A percentile compares a stretch with the other conserved stretches of the same genome.
Conservation (phyloP, 2,113 vertebrate species). For the Micronycteris hirsuta region DNA sequence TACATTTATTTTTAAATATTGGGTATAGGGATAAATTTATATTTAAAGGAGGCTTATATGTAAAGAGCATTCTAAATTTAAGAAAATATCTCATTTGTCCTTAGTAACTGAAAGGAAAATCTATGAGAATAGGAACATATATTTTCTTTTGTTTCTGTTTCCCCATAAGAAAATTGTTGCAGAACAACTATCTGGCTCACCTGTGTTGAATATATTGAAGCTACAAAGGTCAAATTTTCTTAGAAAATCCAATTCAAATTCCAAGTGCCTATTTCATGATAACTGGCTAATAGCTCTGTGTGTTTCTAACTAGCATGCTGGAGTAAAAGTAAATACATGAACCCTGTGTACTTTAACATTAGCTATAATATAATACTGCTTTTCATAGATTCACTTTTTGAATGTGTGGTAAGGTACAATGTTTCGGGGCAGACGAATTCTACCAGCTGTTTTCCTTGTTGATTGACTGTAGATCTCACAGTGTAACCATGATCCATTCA, state of each 20-base stretch:
- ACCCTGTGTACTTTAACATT: neutral
- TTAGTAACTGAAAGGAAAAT: constrained; percentile 3
- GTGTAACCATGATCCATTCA: neutral
- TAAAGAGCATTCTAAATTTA: neutral
- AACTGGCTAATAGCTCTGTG: neutral
- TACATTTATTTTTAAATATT: neutral
- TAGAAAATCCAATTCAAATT: neutral
- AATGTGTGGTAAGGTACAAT: neutral
- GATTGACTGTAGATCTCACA: neutral
- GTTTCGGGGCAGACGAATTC: neutral
- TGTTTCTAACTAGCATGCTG: neutral
- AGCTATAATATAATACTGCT: neutral
- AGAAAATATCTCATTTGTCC: neutral
- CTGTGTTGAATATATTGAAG: neutral
- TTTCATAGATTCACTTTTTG: neutral
- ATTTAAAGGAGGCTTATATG: neutral
- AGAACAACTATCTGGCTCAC: neutral
- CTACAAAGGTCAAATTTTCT: neutral
- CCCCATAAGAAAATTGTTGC: neutral
- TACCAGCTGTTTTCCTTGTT: neutral
- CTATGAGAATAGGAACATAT: neutral
- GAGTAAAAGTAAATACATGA: neutral
- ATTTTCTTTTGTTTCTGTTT: neutral
- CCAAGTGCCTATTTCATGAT: neutral
- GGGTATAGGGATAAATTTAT: neutral